phyloP scores from a whole-genome alignment of 2,113 vertebrate species.

The Chlorodrepanis virens region DNA sequence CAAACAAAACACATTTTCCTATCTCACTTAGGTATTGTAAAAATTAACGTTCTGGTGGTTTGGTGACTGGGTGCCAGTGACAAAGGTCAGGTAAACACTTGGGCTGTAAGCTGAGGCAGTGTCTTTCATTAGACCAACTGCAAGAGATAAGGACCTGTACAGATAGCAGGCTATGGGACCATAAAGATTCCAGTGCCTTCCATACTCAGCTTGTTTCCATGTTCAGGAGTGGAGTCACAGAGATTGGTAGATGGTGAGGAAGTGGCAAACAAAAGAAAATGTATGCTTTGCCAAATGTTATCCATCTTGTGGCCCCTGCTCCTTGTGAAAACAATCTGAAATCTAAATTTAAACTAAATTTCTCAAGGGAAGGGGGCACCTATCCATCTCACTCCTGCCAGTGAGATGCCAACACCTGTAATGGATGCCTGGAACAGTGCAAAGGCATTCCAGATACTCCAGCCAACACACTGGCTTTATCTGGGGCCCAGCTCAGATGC shows the following conservation, averaged over 20 bases:
- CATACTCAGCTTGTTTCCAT: not conserved
- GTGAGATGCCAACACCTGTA: not conserved
- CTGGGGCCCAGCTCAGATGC: not conserved
- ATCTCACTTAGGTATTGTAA: not conserved
- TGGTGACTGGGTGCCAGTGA: not conserved
- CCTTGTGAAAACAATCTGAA: not conserved
- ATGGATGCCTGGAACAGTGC: not conserved
- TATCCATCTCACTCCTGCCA: not conserved
- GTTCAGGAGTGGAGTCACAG: not conserved
- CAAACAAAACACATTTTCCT: not conserved
- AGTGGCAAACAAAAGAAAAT: not conserved
- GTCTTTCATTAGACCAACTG: not conserved
- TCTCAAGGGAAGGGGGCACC: not conserved
- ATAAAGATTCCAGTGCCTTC: not conserved
- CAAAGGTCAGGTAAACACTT: slow-evolving; percentile 4
- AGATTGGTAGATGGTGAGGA: not conserved
- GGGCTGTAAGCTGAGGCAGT: not conserved
- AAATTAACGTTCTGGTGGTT: not conserved
- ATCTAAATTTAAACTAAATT: not conserved
- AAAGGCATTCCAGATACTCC: not conserved
- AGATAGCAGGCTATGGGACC: not conserved
- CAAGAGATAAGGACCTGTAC: not conserved
- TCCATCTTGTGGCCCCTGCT: not conserved
- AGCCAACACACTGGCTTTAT: not conserved
- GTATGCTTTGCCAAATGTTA: rapidly evolving